These are phyloP conservation scores for Apamea sordens DNA, from an alignment of 2,888 invertebrate species.

Conservation along the genomic window DNA sequence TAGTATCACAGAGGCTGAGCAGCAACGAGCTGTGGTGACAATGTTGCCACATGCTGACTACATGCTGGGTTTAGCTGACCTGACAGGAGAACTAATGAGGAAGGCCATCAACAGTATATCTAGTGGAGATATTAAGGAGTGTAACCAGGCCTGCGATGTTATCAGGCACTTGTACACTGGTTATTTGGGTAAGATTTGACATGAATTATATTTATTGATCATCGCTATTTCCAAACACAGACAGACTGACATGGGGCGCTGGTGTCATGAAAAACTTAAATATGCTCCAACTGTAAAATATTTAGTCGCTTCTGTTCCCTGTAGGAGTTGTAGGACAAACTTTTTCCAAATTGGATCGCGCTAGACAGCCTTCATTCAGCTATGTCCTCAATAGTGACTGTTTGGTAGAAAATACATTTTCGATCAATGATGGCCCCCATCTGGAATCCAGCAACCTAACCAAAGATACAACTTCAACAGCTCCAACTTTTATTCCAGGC, in stretches of 20 bases:
- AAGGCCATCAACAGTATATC: conserved; percentile 95
- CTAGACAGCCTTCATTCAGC: background rate
- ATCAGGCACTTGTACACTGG: conserved; percentile 92
- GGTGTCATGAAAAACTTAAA: background rate
- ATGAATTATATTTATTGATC: background rate
- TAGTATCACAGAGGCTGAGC: conserved; percentile 66
- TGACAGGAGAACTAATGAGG: conserved; percentile 97
- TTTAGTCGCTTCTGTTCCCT: background rate
- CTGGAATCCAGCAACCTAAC: background rate
- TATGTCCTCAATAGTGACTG: background rate
- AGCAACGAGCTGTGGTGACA: conserved; percentile 76
- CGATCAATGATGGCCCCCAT: background rate
- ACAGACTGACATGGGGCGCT: background rate
- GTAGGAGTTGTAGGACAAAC: background rate
- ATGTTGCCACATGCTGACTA: conserved; percentile 88
- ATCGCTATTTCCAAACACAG: background rate
- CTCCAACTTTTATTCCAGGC: conserved; percentile 69
- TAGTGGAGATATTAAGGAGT: conserved; percentile 93
- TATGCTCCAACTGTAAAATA: background rate
- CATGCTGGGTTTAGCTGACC: conserved; percentile 95
- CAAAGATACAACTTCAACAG: background rate
- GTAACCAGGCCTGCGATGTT: conserved; percentile 93
- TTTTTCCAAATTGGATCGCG: background rate
- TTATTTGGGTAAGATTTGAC: conserved; percentile 88
- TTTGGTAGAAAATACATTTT: background rate